A percentile compares a stretch with the other conserved stretches of the same genome.
phyloP scores from a whole-genome alignment of 2,113 vertebrate species.

The Edolisoma coerulescens region DNA sequence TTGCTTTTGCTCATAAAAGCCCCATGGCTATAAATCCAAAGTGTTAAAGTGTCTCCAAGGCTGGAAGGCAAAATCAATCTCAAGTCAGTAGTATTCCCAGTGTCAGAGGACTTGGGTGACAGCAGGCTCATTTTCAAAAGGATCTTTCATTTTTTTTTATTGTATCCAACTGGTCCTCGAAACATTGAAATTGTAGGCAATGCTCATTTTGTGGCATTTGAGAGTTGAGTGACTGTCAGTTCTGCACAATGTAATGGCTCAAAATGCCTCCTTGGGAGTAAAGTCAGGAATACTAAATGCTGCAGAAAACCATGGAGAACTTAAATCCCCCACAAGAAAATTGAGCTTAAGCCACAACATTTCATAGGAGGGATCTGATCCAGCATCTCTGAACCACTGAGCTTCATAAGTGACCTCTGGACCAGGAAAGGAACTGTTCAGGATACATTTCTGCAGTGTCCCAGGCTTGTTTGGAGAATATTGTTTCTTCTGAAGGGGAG shows the following conservation, averaged over 20 bases:
- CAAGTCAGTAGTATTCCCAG: background rate
- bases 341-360: background rate
- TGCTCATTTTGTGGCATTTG: background rate
- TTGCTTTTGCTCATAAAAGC: slow-evolving; percentile 56
- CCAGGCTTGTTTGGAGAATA: background rate
- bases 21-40: slow-evolving; percentile 59
- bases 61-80: slow-evolving; percentile 41
- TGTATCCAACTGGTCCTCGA: background rate
- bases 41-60: slow-evolving; percentile 54
- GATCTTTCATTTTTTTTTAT: background rate
- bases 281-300: background rate
- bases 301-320: background rate
- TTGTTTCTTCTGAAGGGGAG: background rate
- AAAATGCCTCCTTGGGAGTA: background rate
- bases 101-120: background rate
- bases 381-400: background rate
- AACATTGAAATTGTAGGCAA: background rate
- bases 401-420: background rate
- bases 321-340: background rate
- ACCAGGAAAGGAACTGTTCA: background rate
- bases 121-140: slow-evolving; percentile 23
- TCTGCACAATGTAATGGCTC: background rate
- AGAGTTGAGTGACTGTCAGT: background rate
- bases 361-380: background rate
- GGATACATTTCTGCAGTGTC: background rate